A percentile compares a stretch with the other conserved stretches of the same genome.
phyloP scores from a whole-genome alignment of 2,888 invertebrate species.

The Cantharis rustica region DNA sequence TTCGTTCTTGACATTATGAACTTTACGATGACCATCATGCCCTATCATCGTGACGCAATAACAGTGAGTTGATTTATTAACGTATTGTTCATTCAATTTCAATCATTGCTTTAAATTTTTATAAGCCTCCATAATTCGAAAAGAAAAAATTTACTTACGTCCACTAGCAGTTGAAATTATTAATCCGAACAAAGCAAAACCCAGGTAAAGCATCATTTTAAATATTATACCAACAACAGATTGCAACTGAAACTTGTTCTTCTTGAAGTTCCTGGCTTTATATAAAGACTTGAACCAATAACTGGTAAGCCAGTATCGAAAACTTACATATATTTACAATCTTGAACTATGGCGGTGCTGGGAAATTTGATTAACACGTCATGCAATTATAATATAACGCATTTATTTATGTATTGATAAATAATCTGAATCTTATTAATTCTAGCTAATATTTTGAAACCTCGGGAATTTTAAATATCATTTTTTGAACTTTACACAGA shows the following conservation, averaged over 20 bases:
- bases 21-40: background rate
- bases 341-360: slow-evolving; percentile 4
- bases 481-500: background rate
- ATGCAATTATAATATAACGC: background rate
- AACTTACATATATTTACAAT: slow-evolving; percentile 11
- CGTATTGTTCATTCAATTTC: background rate
- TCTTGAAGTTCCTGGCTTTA: slow-evolving; percentile 18
- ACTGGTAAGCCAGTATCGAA: slow-evolving; percentile 7
- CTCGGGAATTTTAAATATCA: background rate
- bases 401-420: background rate
- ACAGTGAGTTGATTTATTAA: background rate
- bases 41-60: background rate
- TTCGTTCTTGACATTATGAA: background rate
- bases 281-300: slow-evolving; percentile 7
- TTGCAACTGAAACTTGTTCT: slow-evolving; percentile 8
- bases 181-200: background rate
- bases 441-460: background rate
- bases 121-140: background rate
- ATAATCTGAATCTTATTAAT: background rate
- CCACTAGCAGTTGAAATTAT: background rate
- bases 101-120: too few species aligned
- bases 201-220: background rate
- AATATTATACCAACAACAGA: background rate
- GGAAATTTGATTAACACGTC: slow-evolving; percentile 8
- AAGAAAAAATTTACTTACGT: slow-evolving; percentile 10